These are phyloP conservation scores for Pseudomyrmex sp. DNA, from an alignment of 1,140 invertebrate species.

Conservation along the genomic window DNA sequence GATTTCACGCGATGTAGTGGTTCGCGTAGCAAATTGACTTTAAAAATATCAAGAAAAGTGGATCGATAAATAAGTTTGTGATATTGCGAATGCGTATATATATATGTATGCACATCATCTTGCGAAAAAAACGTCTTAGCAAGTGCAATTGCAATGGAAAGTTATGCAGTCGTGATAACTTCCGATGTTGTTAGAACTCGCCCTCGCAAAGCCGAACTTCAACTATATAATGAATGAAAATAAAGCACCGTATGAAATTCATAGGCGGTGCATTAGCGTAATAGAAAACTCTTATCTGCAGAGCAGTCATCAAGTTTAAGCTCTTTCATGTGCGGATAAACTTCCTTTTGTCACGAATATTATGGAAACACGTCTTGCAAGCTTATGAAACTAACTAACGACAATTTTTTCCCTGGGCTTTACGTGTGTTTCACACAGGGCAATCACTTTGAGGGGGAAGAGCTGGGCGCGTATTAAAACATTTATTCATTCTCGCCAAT, in stretches of 20 bases:
- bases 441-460: slow-evolving; percentile 20
- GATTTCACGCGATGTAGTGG: background rate
- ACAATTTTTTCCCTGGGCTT: slow-evolving; percentile 41
- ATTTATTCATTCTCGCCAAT: slow-evolving; percentile 40
- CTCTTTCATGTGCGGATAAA: slow-evolving; percentile 54
- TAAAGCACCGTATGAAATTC: slow-evolving; percentile 52
- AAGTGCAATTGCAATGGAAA: slow-evolving; percentile 33
- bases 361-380: slow-evolving; percentile 48
- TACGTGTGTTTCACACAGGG: slow-evolving; percentile 20
- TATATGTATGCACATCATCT: slow-evolving; percentile 18
- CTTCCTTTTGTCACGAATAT: slow-evolving; percentile 56
- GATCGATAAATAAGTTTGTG: too few species aligned
- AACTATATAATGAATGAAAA: slow-evolving; percentile 48
- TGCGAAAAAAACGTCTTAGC: slow-evolving; percentile 20
- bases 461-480: slow-evolving; percentile 13
- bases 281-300: slow-evolving; percentile 53
- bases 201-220: slow-evolving; percentile 33
- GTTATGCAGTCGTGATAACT: slow-evolving; percentile 47
- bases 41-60: background rate
- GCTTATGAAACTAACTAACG: slow-evolving; percentile 47
- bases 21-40: background rate
- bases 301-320: slow-evolving; percentile 48
- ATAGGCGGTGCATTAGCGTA: slow-evolving; percentile 53
- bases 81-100: too few species aligned
- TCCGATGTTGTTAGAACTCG: slow-evolving; percentile 34